Conservation (phyloP, 2,888 invertebrate species). For the Morpho achilles region DNA sequence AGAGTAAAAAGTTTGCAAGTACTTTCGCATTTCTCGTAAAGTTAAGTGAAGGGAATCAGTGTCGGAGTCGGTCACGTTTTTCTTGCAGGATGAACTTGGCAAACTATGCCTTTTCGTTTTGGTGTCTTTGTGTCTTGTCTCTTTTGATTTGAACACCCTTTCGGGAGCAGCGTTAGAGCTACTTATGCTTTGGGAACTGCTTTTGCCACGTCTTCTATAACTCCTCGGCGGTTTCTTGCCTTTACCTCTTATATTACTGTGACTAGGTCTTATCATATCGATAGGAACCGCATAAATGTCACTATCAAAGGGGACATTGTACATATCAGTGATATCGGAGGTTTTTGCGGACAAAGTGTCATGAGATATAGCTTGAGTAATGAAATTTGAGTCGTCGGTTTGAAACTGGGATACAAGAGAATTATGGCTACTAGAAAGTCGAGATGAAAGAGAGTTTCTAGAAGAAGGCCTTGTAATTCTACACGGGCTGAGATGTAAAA, state of each 20-base stretch:
- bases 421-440: slow-evolving; percentile 91
- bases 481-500: slow-evolving; percentile 81
- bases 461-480: slow-evolving; percentile 84
- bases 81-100: slow-evolving; percentile 81
- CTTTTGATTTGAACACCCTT: slow-evolving; percentile 49
- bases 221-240: slow-evolving; percentile 58
- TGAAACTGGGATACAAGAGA: slow-evolving; percentile 87
- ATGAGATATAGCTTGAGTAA: slow-evolving; percentile 93
- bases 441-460: slow-evolving; percentile 86
- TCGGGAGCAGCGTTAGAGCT: slow-evolving; percentile 41
- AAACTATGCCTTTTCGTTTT: slow-evolving; percentile 84
- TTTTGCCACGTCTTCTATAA: slow-evolving; percentile 61
- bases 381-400: slow-evolving; percentile 91
- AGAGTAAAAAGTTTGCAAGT: slow-evolving; percentile 89
- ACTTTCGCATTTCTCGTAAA: slow-evolving; percentile 89
- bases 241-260: slow-evolving; percentile 53
- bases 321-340: slow-evolving; percentile 90
- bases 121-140: slow-evolving; percentile 53
- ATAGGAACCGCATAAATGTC: slow-evolving; percentile 93
- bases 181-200: slow-evolving; percentile 46
- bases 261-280: slow-evolving; percentile 85
- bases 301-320: slow-evolving; percentile 93
- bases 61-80: slow-evolving; percentile 74
- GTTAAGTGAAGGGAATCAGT: slow-evolving; percentile 89
- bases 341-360: slow-evolving; percentile 84